Evolutionary conservation across 2,888 invertebrate genomes (phyloP).

Genomic region (Papilio gigon): DNA sequence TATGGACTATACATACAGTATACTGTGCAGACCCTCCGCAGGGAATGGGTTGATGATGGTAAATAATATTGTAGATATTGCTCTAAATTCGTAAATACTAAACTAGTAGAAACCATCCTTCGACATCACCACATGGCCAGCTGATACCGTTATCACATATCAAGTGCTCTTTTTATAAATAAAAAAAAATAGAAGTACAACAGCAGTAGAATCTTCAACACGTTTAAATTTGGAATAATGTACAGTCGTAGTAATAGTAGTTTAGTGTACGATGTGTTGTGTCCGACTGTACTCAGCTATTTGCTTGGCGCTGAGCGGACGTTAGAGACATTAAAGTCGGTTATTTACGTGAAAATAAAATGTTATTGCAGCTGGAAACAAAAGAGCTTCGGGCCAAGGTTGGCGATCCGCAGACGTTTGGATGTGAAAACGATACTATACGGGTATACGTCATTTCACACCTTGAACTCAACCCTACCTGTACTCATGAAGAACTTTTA

Average conservation of each 20-base stretch:
- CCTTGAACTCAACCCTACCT: slow-evolving; percentile 21
- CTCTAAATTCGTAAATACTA: too few relatives aligned
- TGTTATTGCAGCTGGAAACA: slow-evolving; percentile 53
- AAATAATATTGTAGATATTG: too few relatives aligned
- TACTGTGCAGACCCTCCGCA: too few relatives aligned
- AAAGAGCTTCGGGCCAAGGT: slow-evolving; percentile 45
- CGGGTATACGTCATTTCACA: slow-evolving; percentile 22
- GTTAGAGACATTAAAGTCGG: slow-evolving; percentile 46
- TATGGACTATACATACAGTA: too few relatives aligned
- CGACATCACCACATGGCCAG: too few relatives aligned
- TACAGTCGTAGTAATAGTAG: not conserved
- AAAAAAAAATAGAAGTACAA: not conserved
- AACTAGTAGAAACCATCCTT: too few relatives aligned
- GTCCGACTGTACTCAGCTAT: slow-evolving; percentile 16
- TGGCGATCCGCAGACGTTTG: slow-evolving; percentile 30
- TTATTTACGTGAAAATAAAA: slow-evolving; percentile 56
- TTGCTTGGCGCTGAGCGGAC: slow-evolving; percentile 43
- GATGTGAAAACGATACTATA: slow-evolving; percentile 31
- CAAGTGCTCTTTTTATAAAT: too few relatives aligned
- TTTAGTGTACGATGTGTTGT: slow-evolving; percentile 9
- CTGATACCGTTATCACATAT: too few relatives aligned
- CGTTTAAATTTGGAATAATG: not conserved
- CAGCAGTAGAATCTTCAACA: not conserved
- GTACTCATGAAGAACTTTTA: not conserved
- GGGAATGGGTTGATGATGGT: too few relatives aligned